These are phyloP conservation scores for Plodia interpunctella DNA, from an alignment of 1,140 invertebrate species.

Conservation along the genomic window DNA sequence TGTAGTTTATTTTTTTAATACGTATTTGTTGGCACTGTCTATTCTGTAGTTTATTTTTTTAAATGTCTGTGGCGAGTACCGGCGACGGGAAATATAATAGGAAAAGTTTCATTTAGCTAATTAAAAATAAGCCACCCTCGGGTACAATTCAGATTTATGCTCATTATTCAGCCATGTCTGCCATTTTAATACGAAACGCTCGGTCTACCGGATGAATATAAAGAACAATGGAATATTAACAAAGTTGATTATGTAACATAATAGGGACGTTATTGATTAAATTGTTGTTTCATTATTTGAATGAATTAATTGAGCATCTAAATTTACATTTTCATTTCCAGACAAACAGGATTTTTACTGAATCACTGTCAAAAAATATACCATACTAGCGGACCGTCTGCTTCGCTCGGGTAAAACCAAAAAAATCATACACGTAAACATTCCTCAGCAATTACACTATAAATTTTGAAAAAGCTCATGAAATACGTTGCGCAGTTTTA, in stretches of 20 bases:
- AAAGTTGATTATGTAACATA: not conserved
- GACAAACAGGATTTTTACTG: too few species aligned
- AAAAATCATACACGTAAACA: too few species aligned
- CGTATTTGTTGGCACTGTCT: not conserved
- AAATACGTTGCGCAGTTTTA: too few species aligned
- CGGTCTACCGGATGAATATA: slow-evolving; percentile 26
- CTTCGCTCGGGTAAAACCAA: too few species aligned
- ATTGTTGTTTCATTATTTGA: too few species aligned
- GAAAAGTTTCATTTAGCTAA: slow-evolving; percentile 69
- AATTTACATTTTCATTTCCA: too few species aligned
- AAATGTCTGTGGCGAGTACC: slow-evolving; percentile 31
- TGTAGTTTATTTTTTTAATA: slow-evolving; percentile 28
- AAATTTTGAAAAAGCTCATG: too few species aligned
- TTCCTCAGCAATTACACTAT: too few species aligned
- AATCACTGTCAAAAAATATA: too few species aligned
- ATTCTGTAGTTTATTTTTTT: slow-evolving; percentile 26
- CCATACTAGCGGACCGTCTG: too few species aligned
- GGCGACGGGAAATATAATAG: slow-evolving; percentile 55
- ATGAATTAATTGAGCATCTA: too few species aligned
- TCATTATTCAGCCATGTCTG: slow-evolving; percentile 40
- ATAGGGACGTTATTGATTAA: too few species aligned
- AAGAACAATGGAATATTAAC: slow-evolving; percentile 36
- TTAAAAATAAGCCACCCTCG: slow-evolving; percentile 61
- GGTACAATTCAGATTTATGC: slow-evolving; percentile 54
- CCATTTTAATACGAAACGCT: slow-evolving; percentile 43